Percentiles rank a stretch among this genome's conserved stretches.
Evolutionary conservation across 2,113 vertebrate genomes (phyloP).

Genomic region (Mormoops blainvillei): DNA sequence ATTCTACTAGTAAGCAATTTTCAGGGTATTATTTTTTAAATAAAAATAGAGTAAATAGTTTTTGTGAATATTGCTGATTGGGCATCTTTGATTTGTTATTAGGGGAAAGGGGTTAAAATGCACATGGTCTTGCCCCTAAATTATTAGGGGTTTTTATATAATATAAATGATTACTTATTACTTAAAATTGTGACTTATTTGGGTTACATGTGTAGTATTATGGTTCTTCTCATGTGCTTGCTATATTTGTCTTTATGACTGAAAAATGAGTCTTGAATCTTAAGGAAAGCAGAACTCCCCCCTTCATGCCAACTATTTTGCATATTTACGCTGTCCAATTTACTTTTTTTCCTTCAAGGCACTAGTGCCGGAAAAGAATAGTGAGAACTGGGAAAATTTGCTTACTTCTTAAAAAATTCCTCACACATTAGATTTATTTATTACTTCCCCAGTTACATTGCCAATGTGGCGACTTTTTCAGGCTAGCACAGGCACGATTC

Average conservation of each 20-base stretch:
- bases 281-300: slow-evolving; percentile 23
- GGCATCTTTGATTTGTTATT: neutral
- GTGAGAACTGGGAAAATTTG: neutral
- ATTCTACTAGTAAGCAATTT: slow-evolving; percentile 8
- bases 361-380: slow-evolving; percentile 43
- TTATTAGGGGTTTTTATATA: slow-evolving; percentile 49
- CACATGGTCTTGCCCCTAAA: slow-evolving; percentile 47
- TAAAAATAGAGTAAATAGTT: neutral
- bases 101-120: slow-evolving; percentile 33
- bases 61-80: neutral
- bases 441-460: neutral
- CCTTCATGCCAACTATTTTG: slow-evolving; percentile 31
- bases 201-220: neutral
- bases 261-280: neutral
- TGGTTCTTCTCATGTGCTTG: slow-evolving; percentile 25
- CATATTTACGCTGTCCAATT: neutral
- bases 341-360: slow-evolving; percentile 15
- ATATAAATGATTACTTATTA: slow-evolving; percentile 39
- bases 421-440: neutral
- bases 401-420: slow-evolving; percentile 18
- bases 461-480: neutral
- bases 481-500: neutral
- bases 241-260: slow-evolving; percentile 59
- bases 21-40: neutral
- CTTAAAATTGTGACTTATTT: slow-evolving; percentile 63